These are phyloP conservation scores for Hormiphora californensis DNA, from an alignment of 37 sponge, comb jelly and placozoan species.

Conservation along the genomic window DNA sequence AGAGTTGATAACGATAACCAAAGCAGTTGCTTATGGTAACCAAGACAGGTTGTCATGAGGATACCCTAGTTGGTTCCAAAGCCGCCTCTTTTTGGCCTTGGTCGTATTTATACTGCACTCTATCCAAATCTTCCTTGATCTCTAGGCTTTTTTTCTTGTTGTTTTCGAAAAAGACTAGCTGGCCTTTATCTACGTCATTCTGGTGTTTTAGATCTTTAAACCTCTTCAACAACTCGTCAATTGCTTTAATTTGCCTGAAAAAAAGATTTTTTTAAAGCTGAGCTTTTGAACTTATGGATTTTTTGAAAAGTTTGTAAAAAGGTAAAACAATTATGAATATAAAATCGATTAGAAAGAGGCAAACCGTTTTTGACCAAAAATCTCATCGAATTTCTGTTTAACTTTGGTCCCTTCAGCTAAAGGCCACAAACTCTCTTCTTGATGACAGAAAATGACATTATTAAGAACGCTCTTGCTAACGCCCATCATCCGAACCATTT, in stretches of 20 bases:
- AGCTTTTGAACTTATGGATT: not conserved
- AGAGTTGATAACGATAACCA: no score
- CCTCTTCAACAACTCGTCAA: constrained; percentile 12
- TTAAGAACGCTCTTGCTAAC: constrained; percentile 87
- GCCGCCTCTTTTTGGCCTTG: not conserved
- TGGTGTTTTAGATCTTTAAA: constrained; percentile 7
- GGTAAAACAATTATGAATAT: not conserved
- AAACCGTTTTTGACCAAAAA: constrained; percentile 70
- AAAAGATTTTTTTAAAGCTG: not conserved
- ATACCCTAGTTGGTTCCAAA: not conserved
- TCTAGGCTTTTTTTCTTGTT: constrained; percentile 70
- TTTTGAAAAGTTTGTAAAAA: not conserved
- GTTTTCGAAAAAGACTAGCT: constrained; percentile 64
- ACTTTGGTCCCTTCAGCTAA: constrained; percentile 81
- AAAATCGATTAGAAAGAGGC: not conserved
- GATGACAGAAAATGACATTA: constrained; percentile 96
- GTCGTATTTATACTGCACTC: not conserved
- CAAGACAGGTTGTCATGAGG: no score
- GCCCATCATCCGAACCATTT: constrained; percentile 82
- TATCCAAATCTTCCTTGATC: constrained; percentile 53
- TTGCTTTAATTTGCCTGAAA: not conserved
- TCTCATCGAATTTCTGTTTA: constrained; percentile 95
- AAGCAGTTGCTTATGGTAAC: no score
- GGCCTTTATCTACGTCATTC: constrained; percentile 54
- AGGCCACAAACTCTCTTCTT: constrained; percentile 96